phyloP scores from a whole-genome alignment of 2,888 invertebrate species.

The Cremastinae sp. region DNA sequence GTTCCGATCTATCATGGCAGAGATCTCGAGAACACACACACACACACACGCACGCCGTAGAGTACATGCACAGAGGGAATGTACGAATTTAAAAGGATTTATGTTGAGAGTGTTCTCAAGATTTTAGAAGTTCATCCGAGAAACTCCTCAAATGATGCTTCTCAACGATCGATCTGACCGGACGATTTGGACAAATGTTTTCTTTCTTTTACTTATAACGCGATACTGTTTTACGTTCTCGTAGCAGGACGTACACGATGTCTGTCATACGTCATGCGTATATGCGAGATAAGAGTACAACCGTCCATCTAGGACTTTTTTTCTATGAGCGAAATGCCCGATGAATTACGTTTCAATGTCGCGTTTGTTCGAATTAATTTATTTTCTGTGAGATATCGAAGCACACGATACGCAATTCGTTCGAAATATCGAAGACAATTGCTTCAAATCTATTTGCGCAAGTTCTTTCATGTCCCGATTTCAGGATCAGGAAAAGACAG shows the following conservation, averaged over 20 bases:
- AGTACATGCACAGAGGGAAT: conserved; percentile 64
- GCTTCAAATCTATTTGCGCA: background rate
- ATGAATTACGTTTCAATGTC: background rate
- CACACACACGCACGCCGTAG: conserved; percentile 63
- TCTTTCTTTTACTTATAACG: conserved; percentile 36
- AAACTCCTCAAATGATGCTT: conserved; percentile 7
- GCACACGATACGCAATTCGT: background rate
- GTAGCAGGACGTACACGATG: conserved; percentile 68
- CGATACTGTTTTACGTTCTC: conserved; percentile 63
- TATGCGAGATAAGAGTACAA: conserved; percentile 54
- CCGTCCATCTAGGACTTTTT: conserved; percentile 62
- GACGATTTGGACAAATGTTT: conserved; percentile 17
- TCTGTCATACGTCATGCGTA: conserved; percentile 70
- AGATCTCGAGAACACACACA: conserved; percentile 69
- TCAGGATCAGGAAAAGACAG: background rate
- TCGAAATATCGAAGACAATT: background rate
- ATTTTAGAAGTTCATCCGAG: conserved; percentile 6
- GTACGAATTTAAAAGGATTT: conserved; percentile 21
- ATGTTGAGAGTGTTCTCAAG: conserved; percentile 8
- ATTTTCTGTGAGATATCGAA: background rate
- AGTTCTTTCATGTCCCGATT: conserved; percentile 1
- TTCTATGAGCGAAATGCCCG: conserved; percentile 1
- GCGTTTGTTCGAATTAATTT: background rate
- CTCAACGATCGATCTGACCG: background rate
- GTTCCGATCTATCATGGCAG: conserved; percentile 79